These are phyloP conservation scores for Schlechtendalia chinensis DNA, from an alignment of 1,140 invertebrate species.

Conservation along the genomic window DNA sequence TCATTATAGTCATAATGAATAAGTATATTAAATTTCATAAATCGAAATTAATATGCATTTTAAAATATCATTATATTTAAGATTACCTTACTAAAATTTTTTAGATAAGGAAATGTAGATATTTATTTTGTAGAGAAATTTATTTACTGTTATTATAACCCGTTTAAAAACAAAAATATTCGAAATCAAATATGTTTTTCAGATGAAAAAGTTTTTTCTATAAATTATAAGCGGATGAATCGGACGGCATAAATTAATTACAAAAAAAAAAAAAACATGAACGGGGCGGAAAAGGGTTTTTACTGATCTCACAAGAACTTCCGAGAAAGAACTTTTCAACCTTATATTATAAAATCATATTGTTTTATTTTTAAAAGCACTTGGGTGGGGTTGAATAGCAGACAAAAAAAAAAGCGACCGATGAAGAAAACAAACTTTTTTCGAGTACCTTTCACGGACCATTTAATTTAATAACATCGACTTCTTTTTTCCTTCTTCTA, in stretches of 20 bases:
- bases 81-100: too few species aligned
- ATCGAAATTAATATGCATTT: too few species aligned
- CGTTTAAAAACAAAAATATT: slow-evolving; percentile 31
- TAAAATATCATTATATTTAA: too few species aligned
- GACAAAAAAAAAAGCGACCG: background rate
- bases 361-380: slow-evolving; percentile 39
- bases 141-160: slow-evolving; percentile 21
- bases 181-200: slow-evolving; percentile 37
- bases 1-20: too few species aligned
- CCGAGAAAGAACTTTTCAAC: slow-evolving; percentile 28
- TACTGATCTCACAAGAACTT: slow-evolving; percentile 37
- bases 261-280: slow-evolving; percentile 28
- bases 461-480: slow-evolving; percentile 46
- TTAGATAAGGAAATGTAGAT: too few species aligned
- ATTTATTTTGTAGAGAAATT: background rate
- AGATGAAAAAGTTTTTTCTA: slow-evolving; percentile 29
- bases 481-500: slow-evolving; percentile 13
- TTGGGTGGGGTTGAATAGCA: slow-evolving; percentile 24
- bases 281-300: slow-evolving; percentile 31
- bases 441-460: slow-evolving; percentile 40
- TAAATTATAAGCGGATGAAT: slow-evolving; percentile 38
- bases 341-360: slow-evolving; percentile 33
- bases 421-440: slow-evolving; percentile 27
- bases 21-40: too few species aligned
- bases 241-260: slow-evolving; percentile 36